Base-by-base conservation (phyloP, 2,797 vertebrate species). In the Syngnathus rostellatus region DNA sequence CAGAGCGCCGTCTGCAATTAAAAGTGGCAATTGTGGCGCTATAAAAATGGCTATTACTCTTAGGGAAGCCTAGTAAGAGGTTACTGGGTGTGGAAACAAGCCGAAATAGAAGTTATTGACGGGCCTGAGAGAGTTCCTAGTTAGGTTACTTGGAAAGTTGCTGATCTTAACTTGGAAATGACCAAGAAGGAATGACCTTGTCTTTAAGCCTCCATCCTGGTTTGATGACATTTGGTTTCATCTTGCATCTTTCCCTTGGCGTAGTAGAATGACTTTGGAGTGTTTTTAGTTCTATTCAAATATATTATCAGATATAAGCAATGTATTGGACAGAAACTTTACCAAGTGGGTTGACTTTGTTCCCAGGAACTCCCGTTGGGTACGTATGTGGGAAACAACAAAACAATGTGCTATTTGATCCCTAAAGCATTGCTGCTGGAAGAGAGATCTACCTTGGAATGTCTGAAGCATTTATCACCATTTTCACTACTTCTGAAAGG, bases 31-130 rank as follows among this genome's bases (percentile, higher is more conserved):
- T 76, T 81, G 76, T 78, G 80, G 84, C 78, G 83, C 78, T 72
- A 84, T 89, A 89, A 90, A 86, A 86, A 69, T 78, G 46, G 62
- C 76, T 76, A 69, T 79, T 82, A 87, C 63, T 86, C 86, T 82
- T 21, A 21, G 8, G 19, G 8, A 51, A 83, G 75, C 77, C 85
- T 68, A 69, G 80, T 79, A 82, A 76, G 74, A 84, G 84, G 79
- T 88, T 74, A 81, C 75, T 78, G 74, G 74, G 85, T 83, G 79
- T 87, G 81, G 83, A 82, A 78, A 78, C 67, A 23, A 70, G 79
- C 23, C 23, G 79, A 88, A 83, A 81, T 69, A 67, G 73, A 81
- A 74, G 81, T 72, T 70, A 71, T 71, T 74, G 45, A 10, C 64
- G 31, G 31, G 31, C 58, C 69, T 46, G 66, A 80, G 70, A 59